Evolutionary conservation across 2,888 invertebrate genomes (phyloP).

Genomic region (Drosophila fungiperda): DNA sequence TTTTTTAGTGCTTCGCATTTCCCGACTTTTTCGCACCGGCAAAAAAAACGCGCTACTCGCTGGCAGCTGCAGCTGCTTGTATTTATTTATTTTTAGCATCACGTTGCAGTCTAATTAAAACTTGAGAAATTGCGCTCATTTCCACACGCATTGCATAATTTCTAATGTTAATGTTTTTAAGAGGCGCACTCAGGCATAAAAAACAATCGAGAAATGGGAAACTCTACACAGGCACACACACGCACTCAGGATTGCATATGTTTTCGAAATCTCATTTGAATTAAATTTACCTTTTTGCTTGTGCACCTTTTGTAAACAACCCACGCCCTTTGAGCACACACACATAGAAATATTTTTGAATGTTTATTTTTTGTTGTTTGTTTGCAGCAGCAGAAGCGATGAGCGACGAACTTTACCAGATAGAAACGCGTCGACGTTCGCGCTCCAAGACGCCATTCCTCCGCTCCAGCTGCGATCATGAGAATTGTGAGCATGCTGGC

Average conservation of each 20-base stretch:
- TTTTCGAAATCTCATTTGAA: conserved; percentile 9
- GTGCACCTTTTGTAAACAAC: conserved; percentile 61
- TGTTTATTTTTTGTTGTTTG: conserved; percentile 2
- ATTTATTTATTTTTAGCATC: conserved; percentile 64
- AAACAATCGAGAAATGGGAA: conserved; percentile 12
- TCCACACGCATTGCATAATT: conserved; percentile 75
- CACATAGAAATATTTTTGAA: not conserved
- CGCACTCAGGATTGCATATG: not conserved
- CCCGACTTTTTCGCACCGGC: conserved; percentile 35
- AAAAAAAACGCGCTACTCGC: conserved; percentile 17
- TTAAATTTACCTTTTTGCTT: conserved; percentile 17
- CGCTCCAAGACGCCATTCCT: conserved; percentile 90
- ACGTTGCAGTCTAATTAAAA: conserved; percentile 76
- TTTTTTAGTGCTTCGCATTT: conserved; percentile 18
- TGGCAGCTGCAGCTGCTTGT: conserved; percentile 23
- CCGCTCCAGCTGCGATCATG: conserved; percentile 87
- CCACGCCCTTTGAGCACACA: conserved; percentile 51
- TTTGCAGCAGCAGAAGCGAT: conserved; percentile 57
- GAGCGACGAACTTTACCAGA: conserved; percentile 79
- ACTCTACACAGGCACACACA: conserved; percentile 2
- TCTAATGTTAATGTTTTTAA: conserved; percentile 41
- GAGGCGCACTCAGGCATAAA: conserved; percentile 60
- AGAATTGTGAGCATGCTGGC: conserved; percentile 86
- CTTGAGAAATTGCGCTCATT: conserved; percentile 67
- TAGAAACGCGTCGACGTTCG: conserved; percentile 89